Conservation (phyloP, 1,140 invertebrate genomes). For the Tetramorium simillimum region DNA sequence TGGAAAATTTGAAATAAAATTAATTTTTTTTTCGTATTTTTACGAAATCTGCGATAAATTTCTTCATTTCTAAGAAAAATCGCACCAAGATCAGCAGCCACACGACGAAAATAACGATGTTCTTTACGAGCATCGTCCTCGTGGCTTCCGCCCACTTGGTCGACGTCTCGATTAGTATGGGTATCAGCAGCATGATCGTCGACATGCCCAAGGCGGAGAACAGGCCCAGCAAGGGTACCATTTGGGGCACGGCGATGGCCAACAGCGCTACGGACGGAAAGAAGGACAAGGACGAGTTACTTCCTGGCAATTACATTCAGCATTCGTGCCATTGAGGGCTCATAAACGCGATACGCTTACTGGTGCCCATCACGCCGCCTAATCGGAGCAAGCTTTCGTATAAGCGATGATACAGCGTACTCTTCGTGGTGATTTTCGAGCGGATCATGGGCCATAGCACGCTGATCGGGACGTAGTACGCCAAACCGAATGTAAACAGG, state of each 20-base stretch:
- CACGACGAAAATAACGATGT: constrained; percentile 65
- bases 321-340: not conserved
- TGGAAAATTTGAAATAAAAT: not conserved
- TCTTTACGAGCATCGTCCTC: constrained; percentile 63
- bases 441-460: constrained; percentile 75
- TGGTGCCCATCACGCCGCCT: constrained; percentile 48
- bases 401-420: not conserved
- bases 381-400: constrained; percentile 69
- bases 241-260: constrained; percentile 72
- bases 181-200: constrained; percentile 85
- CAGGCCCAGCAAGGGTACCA: constrained; percentile 74
- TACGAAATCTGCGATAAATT: not conserved
- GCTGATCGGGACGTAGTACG: constrained; percentile 73
- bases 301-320: constrained; percentile 27
- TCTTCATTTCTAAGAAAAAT: not conserved
- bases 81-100: constrained; percentile 72
- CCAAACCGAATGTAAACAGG: constrained; percentile 72
- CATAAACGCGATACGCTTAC: constrained; percentile 60
- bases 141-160: constrained; percentile 72
- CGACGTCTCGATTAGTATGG: constrained; percentile 87
- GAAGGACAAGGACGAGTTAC: constrained; percentile 36
- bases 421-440: constrained; percentile 46
- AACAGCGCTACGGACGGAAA: constrained; percentile 61
- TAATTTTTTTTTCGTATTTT: not conserved
- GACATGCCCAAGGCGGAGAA: constrained; percentile 71